Evolutionary conservation across 2,797 vertebrate species (phyloP).

Genomic region (Prunella strophiata): DNA sequence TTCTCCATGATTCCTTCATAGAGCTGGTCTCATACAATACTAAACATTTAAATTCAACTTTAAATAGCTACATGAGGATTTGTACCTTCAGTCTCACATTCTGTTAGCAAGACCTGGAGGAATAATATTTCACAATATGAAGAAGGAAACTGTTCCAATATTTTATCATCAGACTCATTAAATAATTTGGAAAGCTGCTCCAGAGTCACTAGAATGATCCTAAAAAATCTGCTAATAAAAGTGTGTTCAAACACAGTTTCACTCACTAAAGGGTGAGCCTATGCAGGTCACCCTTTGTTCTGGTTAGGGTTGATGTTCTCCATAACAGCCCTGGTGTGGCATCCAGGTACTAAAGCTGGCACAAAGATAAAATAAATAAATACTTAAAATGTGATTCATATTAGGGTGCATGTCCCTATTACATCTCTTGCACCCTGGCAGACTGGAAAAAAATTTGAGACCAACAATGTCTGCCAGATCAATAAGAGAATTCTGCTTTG

Average conservation of each 20-base stretch:
- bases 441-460: not conserved
- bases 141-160: not conserved
- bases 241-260: not conserved
- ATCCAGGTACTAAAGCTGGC: not conserved
- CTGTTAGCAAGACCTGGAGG: not conserved
- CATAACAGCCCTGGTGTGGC: fast-evolving
- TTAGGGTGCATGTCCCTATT: not conserved
- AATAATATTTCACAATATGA: not conserved
- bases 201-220: not conserved
- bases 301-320: not conserved
- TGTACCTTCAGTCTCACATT: not conserved
- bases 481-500: not conserved
- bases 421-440: not conserved
- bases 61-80: not conserved
- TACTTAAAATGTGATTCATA: not conserved
- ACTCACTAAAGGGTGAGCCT: not conserved
- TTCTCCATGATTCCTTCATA: not conserved
- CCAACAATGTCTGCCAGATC: not conserved
- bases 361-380: not conserved
- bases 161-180: not conserved
- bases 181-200: not conserved
- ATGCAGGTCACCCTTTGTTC: not conserved
- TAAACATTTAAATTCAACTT: not conserved
- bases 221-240: not conserved
- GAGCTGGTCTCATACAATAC: not conserved